Evolutionary conservation across 2,888 invertebrate species (phyloP), one percentile per base, ranked within the genome.

Genomic region (Apamea monoglypha): DNA sequence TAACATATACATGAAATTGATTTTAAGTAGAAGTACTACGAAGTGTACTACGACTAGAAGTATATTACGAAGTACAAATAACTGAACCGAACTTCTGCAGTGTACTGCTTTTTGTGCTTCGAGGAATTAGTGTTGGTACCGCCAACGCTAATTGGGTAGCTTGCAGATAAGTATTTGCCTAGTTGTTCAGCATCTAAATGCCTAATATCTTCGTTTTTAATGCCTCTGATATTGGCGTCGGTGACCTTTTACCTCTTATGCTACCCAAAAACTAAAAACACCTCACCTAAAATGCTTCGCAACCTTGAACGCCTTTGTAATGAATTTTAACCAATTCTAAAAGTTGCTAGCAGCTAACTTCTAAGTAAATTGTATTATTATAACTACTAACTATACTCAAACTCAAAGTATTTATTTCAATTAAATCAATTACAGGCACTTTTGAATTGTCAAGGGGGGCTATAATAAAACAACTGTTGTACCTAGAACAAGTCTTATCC

Each of bases 131-230:
- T 12, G 21, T 61, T 32, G 32, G 63, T 63, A 21, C 21, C 1
- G 32, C 36, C 36, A 32, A 59, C 50, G 29, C 68, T 61, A 61
- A 78, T 78, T 78, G 47, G 21, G 8, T 5, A 29, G 29, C 77
- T 29, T 40, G 77, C 29, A 59, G 25, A 68, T 29, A 67, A 21
- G 14, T 66, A 5, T 21, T 53, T 61, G 21, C 63, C 32, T 32
- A 74, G n/a, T 50, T 50, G 36, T 50, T 47, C 21, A 21, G 36
- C 36, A 64, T 64, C 8, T 63, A 21, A 36, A 36, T 63, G 29
- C 6, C 59, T 61, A 6, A 61, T 61, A 63, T 63, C 10, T 32
- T 36, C 0, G 32, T 36, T 63, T 21, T 63, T 8, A 4, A 18
- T 10, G 3, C 32, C 18, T 21, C 32, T 18, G 32, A 3, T 0